phyloP scores from a whole-genome alignment of 2,113 vertebrate genomes.

The Gymnocephalus cernua region DNA sequence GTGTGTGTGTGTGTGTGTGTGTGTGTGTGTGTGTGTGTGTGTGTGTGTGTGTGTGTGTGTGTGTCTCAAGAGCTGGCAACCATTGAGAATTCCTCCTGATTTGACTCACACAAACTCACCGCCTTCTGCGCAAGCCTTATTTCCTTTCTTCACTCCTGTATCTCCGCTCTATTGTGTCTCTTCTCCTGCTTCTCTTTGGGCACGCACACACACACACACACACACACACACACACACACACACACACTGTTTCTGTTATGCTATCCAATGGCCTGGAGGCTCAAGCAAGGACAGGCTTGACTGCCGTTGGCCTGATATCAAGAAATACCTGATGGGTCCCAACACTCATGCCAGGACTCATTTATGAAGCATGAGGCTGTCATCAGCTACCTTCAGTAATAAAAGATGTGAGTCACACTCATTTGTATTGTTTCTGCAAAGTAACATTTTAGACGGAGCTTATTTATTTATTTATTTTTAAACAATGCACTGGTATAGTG shows the following conservation, averaged over 20 bases:
- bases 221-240: constrained; percentile 17
- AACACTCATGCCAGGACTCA: constrained; percentile 73
- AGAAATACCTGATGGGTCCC: constrained; percentile 76
- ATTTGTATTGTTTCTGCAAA: constrained; percentile 33
- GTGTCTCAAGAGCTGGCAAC: constrained; percentile 45
- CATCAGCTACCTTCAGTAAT: constrained; percentile 51
- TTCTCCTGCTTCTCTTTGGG: constrained; percentile 10
- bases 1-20: constrained; percentile 42
- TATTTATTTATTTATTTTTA: neutral
- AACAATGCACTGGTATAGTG: neutral
- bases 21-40: too few relatives aligned
- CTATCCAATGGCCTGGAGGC: constrained; percentile 70
- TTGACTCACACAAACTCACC: constrained; percentile 40
- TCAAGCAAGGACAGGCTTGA: constrained; percentile 77
- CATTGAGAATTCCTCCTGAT: constrained; percentile 37
- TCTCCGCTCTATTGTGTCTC: constrained; percentile 39
- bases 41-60: constrained; percentile 31
- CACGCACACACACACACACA: constrained; percentile 3
- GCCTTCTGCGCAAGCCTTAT: neutral
- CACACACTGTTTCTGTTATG: constrained; percentile 47
- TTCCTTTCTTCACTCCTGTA: constrained; percentile 26
- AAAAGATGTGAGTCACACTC: constrained; percentile 43
- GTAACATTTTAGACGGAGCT: neutral
- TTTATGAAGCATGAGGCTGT: constrained; percentile 69
- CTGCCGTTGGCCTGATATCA: constrained; percentile 72